These are phyloP conservation scores for Nephrotoma flavescens DNA, from an alignment of 2,888 invertebrate species.

Conservation along the genomic window DNA sequence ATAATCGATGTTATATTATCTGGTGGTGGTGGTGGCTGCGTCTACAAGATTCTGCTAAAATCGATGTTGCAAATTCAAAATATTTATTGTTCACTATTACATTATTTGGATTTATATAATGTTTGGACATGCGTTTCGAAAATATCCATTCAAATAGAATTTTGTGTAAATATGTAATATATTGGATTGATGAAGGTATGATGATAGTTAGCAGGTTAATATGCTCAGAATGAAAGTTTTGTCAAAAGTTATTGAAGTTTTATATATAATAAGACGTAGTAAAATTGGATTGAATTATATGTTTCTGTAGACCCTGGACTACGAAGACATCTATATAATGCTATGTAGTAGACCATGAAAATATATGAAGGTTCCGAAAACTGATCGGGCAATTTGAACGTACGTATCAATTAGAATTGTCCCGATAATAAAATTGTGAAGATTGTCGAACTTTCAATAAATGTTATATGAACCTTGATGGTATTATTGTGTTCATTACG, in stretches of 20 bases:
- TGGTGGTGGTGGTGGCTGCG: neutral
- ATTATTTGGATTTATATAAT: neutral
- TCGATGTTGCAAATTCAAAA: neutral
- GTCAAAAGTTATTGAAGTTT: neutral
- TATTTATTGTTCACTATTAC: neutral
- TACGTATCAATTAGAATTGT: neutral
- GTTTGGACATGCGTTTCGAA: neutral
- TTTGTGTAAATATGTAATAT: neutral
- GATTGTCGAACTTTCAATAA: neutral
- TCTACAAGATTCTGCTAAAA: neutral
- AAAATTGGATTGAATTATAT: neutral
- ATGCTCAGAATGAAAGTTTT: neutral
- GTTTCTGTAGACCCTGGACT: neutral
- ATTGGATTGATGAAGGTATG: neutral
- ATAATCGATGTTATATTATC: neutral
- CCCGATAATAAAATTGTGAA: neutral
- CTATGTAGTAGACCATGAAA: neutral
- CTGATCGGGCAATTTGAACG: neutral
- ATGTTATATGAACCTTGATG: neutral
- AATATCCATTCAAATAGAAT: neutral
- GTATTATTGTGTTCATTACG: neutral
- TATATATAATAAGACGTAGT: neutral
- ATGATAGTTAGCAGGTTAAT: neutral
- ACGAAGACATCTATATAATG: neutral
- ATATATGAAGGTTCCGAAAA: neutral